Percentiles rank a stretch among this genome's conserved stretches.
Evolutionary conservation across 2,888 invertebrate genomes (phyloP).

Genomic region (Eupithecia tripunctaria): DNA sequence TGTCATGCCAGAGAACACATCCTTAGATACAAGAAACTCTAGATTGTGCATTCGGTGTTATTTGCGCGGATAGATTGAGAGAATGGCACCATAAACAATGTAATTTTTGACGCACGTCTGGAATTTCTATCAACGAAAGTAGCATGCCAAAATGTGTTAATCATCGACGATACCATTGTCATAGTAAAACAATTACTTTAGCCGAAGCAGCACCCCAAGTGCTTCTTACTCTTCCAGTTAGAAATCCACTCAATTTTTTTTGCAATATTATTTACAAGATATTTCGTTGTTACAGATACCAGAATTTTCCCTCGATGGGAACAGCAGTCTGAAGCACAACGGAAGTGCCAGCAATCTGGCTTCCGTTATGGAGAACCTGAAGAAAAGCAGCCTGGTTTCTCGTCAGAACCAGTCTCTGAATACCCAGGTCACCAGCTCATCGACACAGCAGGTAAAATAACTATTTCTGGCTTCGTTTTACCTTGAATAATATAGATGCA

Average conservation of each 20-base stretch:
- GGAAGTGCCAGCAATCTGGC: constrained; percentile 85
- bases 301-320: constrained; percentile 86
- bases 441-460: constrained; percentile 83
- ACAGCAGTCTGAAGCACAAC: constrained; percentile 81
- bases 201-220: neutral
- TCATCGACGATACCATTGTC: no score
- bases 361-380: constrained; percentile 89
- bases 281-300: constrained; percentile 75
- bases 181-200: no score
- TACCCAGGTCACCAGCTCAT: constrained; percentile 83
- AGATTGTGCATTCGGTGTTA: no score
- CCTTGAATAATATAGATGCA: neutral
- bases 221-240: neutral
- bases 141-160: no score
- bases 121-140: no score
- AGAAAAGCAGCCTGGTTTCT: constrained; percentile 85
- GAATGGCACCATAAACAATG: no score
- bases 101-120: no score
- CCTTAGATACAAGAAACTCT: no score
- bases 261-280: neutral
- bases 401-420: constrained; percentile 78
- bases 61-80: no score
- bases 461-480: neutral
- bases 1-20: no score
- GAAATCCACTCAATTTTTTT: neutral